Evolutionary conservation across 2,113 vertebrate genomes (phyloP), one percentile per base, ranked within the genome.

Genomic region (Mohoua ochrocephala): DNA sequence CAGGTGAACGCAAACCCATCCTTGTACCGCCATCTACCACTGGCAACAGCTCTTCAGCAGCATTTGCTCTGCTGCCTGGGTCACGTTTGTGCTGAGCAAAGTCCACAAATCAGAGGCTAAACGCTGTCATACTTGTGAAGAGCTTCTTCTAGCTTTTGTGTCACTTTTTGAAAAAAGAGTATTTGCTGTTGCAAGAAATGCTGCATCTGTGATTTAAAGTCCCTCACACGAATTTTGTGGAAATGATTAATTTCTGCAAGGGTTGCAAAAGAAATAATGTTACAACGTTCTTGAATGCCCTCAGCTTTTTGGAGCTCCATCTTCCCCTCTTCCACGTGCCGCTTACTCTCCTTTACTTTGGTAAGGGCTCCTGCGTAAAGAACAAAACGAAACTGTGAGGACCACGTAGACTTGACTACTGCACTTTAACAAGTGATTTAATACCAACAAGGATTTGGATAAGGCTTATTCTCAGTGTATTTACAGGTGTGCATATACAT

Each of bases 191-290:
- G 99, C 67, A 99, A 98, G 98, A 99, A 99, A 97, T 99, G 99
- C 96, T 99, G 99, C 99, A 99, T 99, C 97, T 99, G 99, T 33
- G 98, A 98, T 97, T 98, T 99, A 96, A 99, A 99, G 98, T 99
- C 99, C 45, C 99, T 98, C 92, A 99, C 99, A 33, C 99, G 98
- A 94, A 98, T 99, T 96, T 98, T 99, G 97, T 99, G 99, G 98
- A 99, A 99, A 97, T 99, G 99, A 97, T 99, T 99, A 95, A 99
- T 99, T 98, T 99, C 99, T 6, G 99, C 99, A 92, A 99, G 97
- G 33, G 99, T 99, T 31, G 99, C 99, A 50, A 98, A 99, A 70
- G 99, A 99, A 97, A 99, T 99, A 97, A 99, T 99, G 98, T 99
- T 99, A 98, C 99, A 99, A 95, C 99, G 99, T 79, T 99, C 99